Evolutionary conservation across 2,113 vertebrate species (phyloP), one percentile per base, ranked within the genome.

Genomic region (Chunga burmeisteri): DNA sequence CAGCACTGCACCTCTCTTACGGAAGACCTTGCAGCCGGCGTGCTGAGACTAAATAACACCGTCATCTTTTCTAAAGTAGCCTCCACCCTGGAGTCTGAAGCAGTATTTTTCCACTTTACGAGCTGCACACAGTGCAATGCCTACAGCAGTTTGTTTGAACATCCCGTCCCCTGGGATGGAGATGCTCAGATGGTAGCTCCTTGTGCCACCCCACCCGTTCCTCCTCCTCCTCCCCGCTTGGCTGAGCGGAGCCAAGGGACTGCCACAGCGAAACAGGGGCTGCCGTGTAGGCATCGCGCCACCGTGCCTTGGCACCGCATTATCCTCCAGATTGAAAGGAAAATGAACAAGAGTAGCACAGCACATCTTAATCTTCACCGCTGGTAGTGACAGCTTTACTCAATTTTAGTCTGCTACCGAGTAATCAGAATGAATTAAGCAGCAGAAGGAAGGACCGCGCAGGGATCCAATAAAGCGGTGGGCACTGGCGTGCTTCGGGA

Each of bases 371-470:
- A 89, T 96, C 87, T 94, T 92, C 81, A 38, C 80, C 0, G 3
- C 53, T n/a, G 42, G 55, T 75, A 93, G 91, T 50, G 80, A 94
- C 93, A 95, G 87, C 56, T 96, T 86, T 71, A 95, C 90, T 94
- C 71, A 70, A 63, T 96, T 96, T 81, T 88, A 96, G 70, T 55
- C 79, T 88, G 92, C 88, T 94, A 91, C 20, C 2, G 44, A 94
- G 75, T 73, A 92, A 95, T 82, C 73, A 73, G 89, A 86, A 95
- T 23, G 56, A 95, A 96, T 94, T 94, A 93, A 87, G 72, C 65
- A 91, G 82, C 22, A 78, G 34, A 82, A 95, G 63, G 65, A 84
- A 56, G 63, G 29, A 52, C 81, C 49, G 78, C 8, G 18, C 70
- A 20, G 2, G 72, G 85, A 95, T 65, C 20, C 47, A 96, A 49